Base-by-base conservation (phyloP, 2,888 invertebrate species). In the Eupeodes latifasciatus region DNA sequence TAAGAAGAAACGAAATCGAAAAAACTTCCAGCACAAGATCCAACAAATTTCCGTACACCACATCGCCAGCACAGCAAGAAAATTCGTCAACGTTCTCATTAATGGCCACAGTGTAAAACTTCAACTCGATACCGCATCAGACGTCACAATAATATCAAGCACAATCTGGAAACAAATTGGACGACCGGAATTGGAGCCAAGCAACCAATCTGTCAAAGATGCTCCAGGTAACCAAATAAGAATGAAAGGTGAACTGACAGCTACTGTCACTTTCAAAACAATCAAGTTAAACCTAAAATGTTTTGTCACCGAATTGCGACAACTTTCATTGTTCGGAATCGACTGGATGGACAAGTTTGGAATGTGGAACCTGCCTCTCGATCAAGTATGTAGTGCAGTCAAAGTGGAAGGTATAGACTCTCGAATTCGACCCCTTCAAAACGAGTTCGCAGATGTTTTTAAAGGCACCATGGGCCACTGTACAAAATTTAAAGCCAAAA, bases 401-500 rank as follows among this genome's bases (percentile, higher is more conserved):
- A 74, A 40, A 34, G 14, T 16, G 7, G 40, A 59, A 27, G 27
- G 3, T 27, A 27, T 27, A 59, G 59, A 69, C 44, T 40, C 49
- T 27, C 27, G 57, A 51, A 36, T 61, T 34, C 69, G 51, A 69
- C 55, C 59, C 49, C 36, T 79, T 36, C 67, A 57, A 55, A 40
- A 36, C 40, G 72, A 81, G 44, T 89, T 85, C 72, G 66, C 83
- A 10, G 61, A 82, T 53, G 75, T 84, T 72, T 88, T 89, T 51
- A 51, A 67, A 34, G 74, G 61, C n/a, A 61, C 64, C 11, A 49
- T 82, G 9, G 87, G 85, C 61, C 72, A 78, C 49, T 90, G 89
- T 59, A 78, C 61, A 7, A 90, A 90, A 81, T 87, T 89, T 14
- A 89, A 90, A 76, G 88, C 86, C 53, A 81, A 89, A 66, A 72